These are phyloP conservation scores for Oxyteleia sp. DNA, from an alignment of 2,888 invertebrate genomes.

Conservation along the genomic window DNA sequence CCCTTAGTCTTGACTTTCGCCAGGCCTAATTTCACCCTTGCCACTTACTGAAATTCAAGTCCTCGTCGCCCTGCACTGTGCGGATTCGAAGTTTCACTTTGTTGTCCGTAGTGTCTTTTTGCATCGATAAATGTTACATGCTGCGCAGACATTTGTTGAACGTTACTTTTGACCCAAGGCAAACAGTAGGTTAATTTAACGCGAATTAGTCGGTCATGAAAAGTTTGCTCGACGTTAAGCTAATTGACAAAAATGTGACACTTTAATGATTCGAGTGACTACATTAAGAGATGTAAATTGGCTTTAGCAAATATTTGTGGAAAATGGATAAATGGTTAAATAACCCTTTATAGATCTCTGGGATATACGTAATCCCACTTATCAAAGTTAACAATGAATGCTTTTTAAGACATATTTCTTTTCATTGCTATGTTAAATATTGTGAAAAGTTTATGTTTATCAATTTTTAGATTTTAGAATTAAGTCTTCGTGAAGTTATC, in stretches of 20 bases:
- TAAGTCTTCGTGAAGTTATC: no score
- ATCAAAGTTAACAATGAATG: no score
- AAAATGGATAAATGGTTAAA: no score
- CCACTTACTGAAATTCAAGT: constrained; percentile 25
- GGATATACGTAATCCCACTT: no score
- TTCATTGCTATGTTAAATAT: no score
- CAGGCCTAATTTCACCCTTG: constrained; percentile 33
- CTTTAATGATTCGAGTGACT: constrained; percentile 7
- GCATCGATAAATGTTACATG: no score
- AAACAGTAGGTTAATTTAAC: constrained; percentile 20
- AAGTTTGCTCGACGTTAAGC: constrained; percentile 8
- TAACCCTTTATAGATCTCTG: no score
- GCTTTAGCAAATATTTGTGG: neutral
- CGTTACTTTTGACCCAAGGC: constrained; percentile 9
- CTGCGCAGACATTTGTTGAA: constrained; percentile 13
- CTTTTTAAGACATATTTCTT: no score
- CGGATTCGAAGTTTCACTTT: neutral
- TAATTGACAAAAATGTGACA: constrained; percentile 13
- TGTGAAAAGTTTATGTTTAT: no score
- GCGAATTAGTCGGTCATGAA: constrained; percentile 3
- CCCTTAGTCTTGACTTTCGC: constrained; percentile 22
- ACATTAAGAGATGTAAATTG: neutral
- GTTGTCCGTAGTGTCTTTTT: no score
- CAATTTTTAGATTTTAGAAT: no score
- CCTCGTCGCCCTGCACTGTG: neutral